Conservation (phyloP, 2,113 vertebrate genomes). For the Boulengerochromis microlepis region DNA sequence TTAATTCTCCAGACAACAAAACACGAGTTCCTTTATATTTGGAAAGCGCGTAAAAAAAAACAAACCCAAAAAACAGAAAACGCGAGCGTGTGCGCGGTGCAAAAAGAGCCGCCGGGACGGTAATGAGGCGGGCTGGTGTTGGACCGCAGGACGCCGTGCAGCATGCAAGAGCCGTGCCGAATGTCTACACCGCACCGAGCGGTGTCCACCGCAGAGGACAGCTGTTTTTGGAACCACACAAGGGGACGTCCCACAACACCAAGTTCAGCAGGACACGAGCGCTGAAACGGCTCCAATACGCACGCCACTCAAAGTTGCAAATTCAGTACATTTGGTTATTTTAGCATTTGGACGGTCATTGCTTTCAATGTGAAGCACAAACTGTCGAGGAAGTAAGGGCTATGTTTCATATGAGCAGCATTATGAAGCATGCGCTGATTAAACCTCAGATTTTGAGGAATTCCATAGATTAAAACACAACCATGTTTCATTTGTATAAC, state of each 20-base stretch:
- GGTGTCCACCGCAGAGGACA: slow-evolving; percentile 23
- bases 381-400: not conserved
- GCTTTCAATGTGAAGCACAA: not conserved
- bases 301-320: not conserved
- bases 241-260: not conserved
- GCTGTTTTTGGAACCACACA: slow-evolving; percentile 28
- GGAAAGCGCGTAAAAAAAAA: not conserved
- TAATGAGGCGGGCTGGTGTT: slow-evolving; percentile 35
- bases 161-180: slow-evolving; percentile 30
- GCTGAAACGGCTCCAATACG: not conserved
- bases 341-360: not conserved
- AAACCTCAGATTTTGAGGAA: not conserved
- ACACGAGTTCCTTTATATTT: not conserved
- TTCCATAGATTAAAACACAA: not conserved
- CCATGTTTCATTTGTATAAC: not conserved
- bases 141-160: slow-evolving; percentile 55
- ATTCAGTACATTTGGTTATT: not conserved
- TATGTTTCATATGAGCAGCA: not conserved
- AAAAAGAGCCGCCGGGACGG: not conserved
- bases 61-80: not conserved
- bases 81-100: not conserved
- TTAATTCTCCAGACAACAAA: not conserved
- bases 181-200: slow-evolving; percentile 48
- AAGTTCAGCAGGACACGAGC: not conserved
- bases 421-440: not conserved